Evolutionary conservation across 2,113 vertebrate species (phyloP).

Genomic region (Crocuta crocuta): DNA sequence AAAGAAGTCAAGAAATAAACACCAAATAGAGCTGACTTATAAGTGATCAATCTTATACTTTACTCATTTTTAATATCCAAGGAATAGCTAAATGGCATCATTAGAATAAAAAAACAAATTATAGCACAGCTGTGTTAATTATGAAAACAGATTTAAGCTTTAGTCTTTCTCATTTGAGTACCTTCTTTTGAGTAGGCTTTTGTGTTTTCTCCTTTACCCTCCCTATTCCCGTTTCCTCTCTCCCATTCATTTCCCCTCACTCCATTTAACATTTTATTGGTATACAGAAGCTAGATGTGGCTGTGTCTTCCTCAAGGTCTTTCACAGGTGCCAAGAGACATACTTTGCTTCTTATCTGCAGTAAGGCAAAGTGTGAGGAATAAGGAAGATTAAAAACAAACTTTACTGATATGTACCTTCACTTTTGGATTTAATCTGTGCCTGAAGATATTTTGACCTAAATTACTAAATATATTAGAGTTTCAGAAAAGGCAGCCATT

Average conservation of each 20-base stretch:
- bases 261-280: constrained; percentile 71
- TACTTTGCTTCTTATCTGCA: constrained; percentile 72
- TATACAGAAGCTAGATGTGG: constrained; percentile 64
- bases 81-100: constrained; percentile 74
- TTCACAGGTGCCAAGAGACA: constrained; percentile 66
- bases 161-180: constrained; percentile 74
- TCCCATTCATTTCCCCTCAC: neutral
- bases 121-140: constrained; percentile 86
- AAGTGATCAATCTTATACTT: constrained; percentile 83
- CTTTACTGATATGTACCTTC: constrained; percentile 79
- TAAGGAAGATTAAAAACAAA: constrained; percentile 84
- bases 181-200: constrained; percentile 77
- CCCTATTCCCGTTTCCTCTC: neutral
- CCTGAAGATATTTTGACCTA: constrained; percentile 84
- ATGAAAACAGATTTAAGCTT: constrained; percentile 81
- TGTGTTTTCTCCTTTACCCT: constrained; percentile 18
- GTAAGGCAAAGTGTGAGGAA: constrained; percentile 64
- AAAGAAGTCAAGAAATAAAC: constrained; percentile 78
- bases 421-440: constrained; percentile 84
- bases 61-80: constrained; percentile 77
- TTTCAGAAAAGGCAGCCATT: constrained; percentile 69
- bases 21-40: constrained; percentile 81
- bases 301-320: constrained; percentile 82
- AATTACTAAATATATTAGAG: constrained; percentile 82
- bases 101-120: constrained; percentile 86